Conservation (phyloP, 23 tunicate genomes). For the Halocynthia roretzi region DNA sequence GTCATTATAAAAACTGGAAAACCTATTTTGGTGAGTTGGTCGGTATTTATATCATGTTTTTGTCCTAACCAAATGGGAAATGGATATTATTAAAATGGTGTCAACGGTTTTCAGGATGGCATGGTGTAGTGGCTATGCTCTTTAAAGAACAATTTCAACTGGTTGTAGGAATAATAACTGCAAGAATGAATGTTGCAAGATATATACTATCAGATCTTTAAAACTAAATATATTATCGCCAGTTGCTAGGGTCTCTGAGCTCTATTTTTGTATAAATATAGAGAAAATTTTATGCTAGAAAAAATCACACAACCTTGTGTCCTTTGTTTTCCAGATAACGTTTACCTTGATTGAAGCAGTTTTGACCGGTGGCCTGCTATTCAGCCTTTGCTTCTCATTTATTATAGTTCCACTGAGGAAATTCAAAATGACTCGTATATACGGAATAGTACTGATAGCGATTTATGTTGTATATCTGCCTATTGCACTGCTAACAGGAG, state of each 20-base stretch:
- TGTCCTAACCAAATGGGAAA: too few relatives aligned
- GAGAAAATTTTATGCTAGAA: too few relatives aligned
- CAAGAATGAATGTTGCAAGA: too few relatives aligned
- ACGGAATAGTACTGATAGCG: conserved; percentile 32
- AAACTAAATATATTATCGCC: too few relatives aligned
- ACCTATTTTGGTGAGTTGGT: conserved; percentile 12
- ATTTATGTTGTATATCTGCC: conserved; percentile 38
- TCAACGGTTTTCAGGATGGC: too few relatives aligned
- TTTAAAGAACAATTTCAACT: too few relatives aligned
- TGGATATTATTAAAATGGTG: too few relatives aligned
- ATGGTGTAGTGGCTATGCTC: too few relatives aligned
- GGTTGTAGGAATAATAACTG: too few relatives aligned
- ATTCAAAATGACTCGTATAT: conserved; percentile 39
- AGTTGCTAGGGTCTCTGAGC: too few relatives aligned
- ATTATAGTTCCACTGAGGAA: conserved; percentile 46
- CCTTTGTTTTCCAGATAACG: conserved; percentile 32
- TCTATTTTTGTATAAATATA: too few relatives aligned
- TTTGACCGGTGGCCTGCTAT: conserved; percentile 52
- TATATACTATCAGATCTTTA: too few relatives aligned
- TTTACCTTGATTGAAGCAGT: conserved; percentile 46
- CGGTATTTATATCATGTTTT: neutral
- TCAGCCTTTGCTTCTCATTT: conserved; percentile 44
- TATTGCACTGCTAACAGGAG: conserved; percentile 47
- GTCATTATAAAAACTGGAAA: conserved; percentile 24
- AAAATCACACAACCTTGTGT: neutral